Base-by-base conservation (phyloP, 2,888 invertebrate species). In the Schizotus pectinicornis region DNA sequence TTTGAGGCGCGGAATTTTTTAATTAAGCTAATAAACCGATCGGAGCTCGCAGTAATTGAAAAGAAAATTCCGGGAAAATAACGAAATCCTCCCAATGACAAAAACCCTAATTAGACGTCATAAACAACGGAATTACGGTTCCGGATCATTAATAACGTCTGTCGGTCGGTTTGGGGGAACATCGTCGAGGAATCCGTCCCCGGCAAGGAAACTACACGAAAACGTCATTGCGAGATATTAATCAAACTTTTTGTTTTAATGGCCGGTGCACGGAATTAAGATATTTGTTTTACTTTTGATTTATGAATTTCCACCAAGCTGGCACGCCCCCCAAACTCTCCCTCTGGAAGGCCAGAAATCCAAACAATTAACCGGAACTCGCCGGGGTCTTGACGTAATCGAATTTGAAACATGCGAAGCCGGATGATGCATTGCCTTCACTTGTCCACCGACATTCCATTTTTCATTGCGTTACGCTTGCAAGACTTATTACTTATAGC, bases 61-160 rank as follows among this genome's bases (percentile, higher is more conserved):
- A 11, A 39, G 11, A 13, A 39, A 39, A 39, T 12, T 38, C 49
- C 49, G 38, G 38, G 38, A 38, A 49, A 47, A 31, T 32, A 48
- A 31, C 38, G 36, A 35, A 47, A 48, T 54, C 39, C 31, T 34
- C 42, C 3, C 36, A 36, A 43, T 43, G 56, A 50, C 56, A 49
- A 45, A 38, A 46, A 32, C 41, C 32, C 36, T 56, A 56, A 56
- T 56, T 56, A 51, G 51, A 33, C 50, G 51, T 51, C 51, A 32
- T 33, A 36, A 45, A 57, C 52, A 48, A 52, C 52, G 34, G 34
- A 37, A 30, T 56, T 14, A 38, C 13, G 33, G 35, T 12, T 9
- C n/a, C 39, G 38, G 48, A 59, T 61, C 64, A 67, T 69, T 69
- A 67, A 69, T 69, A 68, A 69, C 67, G 67, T 63, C 67, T 69